Evolutionary conservation across 2,113 vertebrate genomes (phyloP), one percentile per base, ranked within the genome.

Genomic region (Zosterops lateralis): DNA sequence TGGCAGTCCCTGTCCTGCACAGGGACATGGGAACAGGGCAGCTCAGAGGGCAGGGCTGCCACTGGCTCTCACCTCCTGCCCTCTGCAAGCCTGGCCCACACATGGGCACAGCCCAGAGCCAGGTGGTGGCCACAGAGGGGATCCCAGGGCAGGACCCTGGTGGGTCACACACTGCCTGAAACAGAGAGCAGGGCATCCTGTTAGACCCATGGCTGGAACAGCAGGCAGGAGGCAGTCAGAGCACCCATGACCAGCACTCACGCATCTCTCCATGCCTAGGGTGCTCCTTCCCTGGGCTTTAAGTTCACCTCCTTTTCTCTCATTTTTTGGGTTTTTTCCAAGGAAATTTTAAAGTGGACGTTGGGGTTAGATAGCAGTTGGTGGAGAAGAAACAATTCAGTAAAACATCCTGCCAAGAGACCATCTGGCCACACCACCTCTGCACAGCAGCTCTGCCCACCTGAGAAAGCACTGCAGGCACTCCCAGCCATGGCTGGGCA

Each of bases 61-160:
- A 3, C 51, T 32, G 40, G 14, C 28, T 47, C 42, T 58, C 0
- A 0, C 8, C 14, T 51, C 31, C 58, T 6, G 4, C 51, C 36
- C 28, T 13, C 3, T 28, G 32, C 32, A 51, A 81, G n/a, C 58
- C 57, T 40, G 25, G 51, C 60, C 17, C 12, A 2, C n/a, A n/a
- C 14, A 26, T 0, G 20, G 51, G 22, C 3, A 6, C 3, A 4
- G 19, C n/a, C 47, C 62, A 76, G 54, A 80, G 34, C 38, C 67
- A 22, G 45, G 14, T 3, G 0, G 32, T 25, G 38, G 34, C 36
- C 4, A 2, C 1, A 1, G 61, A 53, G 28, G 6, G 16, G 31
- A 65, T 34, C 6, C n/a, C 2, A 0, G 42, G 31, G 7, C 8
- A 7, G 38, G 48, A 42, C 2, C 3, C 2, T 3, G 0, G 47